These are phyloP conservation scores for Gambusia holbrooki DNA, from an alignment of 2,113 vertebrate genomes.

Conservation along the genomic window DNA sequence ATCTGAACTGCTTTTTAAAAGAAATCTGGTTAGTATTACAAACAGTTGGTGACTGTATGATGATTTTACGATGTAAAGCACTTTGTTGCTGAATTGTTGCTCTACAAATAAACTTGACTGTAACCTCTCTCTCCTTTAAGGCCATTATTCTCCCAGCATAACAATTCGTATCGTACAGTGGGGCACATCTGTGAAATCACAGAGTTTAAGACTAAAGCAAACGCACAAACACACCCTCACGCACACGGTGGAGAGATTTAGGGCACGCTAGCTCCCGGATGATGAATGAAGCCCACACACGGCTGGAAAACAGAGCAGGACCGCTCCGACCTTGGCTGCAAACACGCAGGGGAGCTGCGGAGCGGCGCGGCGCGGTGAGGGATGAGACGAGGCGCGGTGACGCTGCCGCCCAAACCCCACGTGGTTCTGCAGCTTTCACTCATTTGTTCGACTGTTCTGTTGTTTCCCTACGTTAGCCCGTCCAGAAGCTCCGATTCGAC, in stretches of 20 bases:
- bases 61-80: too few species aligned
- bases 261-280: slow-evolving; percentile 65
- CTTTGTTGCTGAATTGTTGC: too few species aligned
- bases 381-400: slow-evolving; percentile 11
- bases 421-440: neutral
- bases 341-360: slow-evolving; percentile 55
- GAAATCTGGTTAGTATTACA: too few species aligned
- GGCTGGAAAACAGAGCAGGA: slow-evolving; percentile 66
- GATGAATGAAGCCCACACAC: slow-evolving; percentile 78
- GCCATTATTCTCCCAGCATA: neutral
- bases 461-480: neutral
- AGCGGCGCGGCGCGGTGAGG: slow-evolving; percentile 6
- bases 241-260: slow-evolving; percentile 57
- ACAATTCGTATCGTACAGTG: neutral
- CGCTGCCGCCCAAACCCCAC: too few species aligned
- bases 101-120: too few species aligned
- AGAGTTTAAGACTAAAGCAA: slow-evolving; percentile 17
- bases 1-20: too few species aligned
- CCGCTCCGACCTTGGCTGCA: slow-evolving; percentile 70
- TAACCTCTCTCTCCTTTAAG: neutral
- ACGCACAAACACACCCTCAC: neutral
- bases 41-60: too few species aligned
- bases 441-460: slow-evolving; percentile 8
- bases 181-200: slow-evolving; percentile 35
- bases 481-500: neutral